These are phyloP conservation scores for Arremon aurantiirostris DNA, from an alignment of 2,797 vertebrate species.

Conservation along the genomic window DNA sequence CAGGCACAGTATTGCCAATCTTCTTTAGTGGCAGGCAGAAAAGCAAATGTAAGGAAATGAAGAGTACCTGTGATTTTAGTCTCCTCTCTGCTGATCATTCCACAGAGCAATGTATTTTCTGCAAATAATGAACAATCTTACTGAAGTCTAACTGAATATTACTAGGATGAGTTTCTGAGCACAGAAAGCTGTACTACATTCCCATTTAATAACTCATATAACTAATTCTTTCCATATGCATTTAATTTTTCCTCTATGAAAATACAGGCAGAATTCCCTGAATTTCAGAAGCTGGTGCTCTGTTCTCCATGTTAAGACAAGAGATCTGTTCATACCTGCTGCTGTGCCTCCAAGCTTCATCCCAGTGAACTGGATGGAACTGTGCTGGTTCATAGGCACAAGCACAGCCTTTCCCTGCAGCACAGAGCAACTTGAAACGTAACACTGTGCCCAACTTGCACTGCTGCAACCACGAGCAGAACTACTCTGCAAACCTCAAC, in stretches of 20 bases:
- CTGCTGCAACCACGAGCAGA: background rate
- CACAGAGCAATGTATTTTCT: background rate
- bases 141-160: background rate
- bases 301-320: background rate
- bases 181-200: background rate
- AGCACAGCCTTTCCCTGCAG: background rate
- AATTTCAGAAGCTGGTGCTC: background rate
- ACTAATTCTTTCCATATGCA: conserved; percentile 7
- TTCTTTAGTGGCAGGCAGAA: background rate
- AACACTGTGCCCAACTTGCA: background rate
- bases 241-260: background rate
- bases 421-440: background rate
- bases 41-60: background rate
- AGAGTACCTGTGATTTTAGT: background rate
- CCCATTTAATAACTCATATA: background rate
- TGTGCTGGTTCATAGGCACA: background rate
- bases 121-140: background rate
- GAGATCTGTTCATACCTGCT: background rate
- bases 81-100: background rate
- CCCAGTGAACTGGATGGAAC: background rate
- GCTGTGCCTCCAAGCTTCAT: background rate
- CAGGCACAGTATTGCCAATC: background rate
- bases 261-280: background rate
- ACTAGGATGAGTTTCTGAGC: background rate
- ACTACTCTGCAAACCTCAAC: background rate